phyloP scores from a whole-genome alignment of 2,888 invertebrate genomes.

The Dolichopus griseipennis region DNA sequence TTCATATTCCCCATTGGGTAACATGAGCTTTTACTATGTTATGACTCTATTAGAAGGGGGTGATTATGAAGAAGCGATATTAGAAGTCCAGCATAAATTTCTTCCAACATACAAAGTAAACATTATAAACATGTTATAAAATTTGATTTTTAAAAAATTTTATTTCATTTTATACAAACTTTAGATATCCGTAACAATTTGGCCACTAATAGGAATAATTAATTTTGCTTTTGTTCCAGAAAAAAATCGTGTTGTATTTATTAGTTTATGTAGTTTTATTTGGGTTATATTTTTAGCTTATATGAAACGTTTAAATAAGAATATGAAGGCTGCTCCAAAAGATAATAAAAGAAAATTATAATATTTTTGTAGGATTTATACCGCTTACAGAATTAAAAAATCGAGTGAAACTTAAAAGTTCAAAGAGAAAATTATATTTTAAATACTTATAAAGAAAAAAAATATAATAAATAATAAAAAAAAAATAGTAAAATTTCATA shows the following conservation, averaged over 20 bases:
- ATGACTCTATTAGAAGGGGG: constrained; percentile 67
- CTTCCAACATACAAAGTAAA: constrained; percentile 56
- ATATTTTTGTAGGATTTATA: no score
- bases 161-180: background rate
- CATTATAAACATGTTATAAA: background rate
- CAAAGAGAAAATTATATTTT: no score
- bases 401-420: no score
- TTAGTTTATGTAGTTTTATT: constrained; percentile 60
- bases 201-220: constrained; percentile 64
- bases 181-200: constrained; percentile 58
- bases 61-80: constrained; percentile 45
- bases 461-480: no score
- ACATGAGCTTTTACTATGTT: constrained; percentile 67
- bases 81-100: constrained; percentile 64
- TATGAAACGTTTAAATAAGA: constrained; percentile 60
- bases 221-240: constrained; percentile 65
- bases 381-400: no score
- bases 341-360: no score
- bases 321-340: constrained; percentile 29
- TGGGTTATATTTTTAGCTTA: constrained; percentile 73
- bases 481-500: no score
- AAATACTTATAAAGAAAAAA: no score
- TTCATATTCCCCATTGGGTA: constrained; percentile 66
- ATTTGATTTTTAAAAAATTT: background rate
- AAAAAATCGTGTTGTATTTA: constrained; percentile 63